These are phyloP conservation scores for Gymnothorax reevesii DNA, from an alignment of 2,797 vertebrate genomes.

Conservation along the genomic window DNA sequence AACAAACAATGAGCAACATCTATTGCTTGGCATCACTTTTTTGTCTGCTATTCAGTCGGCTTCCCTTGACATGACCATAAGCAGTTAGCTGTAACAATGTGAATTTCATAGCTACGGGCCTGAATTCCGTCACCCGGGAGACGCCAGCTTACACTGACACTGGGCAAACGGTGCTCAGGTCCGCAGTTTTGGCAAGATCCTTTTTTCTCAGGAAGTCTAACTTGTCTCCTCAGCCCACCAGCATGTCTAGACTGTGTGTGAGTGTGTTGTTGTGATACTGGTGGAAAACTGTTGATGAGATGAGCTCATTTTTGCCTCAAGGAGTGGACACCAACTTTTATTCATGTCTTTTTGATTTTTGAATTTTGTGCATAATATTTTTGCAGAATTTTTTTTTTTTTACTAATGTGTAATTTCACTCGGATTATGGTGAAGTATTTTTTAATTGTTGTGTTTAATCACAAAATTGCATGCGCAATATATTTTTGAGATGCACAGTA, in stretches of 20 bases:
- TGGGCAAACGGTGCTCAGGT: constrained; percentile 64
- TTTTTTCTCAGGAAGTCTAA: constrained; percentile 3
- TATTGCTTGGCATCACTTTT: constrained; percentile 75
- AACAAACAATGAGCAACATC: constrained; percentile 84
- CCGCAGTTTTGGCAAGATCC: constrained; percentile 43
- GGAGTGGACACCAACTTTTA: neutral
- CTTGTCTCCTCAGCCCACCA: neutral
- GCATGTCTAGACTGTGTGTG: neutral
- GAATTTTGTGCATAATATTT: neutral
- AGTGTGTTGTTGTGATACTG: constrained; percentile 1
- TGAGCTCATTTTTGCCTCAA: neutral
- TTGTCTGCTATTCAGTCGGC: constrained; percentile 78
- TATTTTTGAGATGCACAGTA: neutral
- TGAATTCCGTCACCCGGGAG: constrained; percentile 80
- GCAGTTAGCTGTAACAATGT: constrained; percentile 78
- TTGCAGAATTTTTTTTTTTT: neutral
- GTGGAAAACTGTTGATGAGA: constrained; percentile 5
- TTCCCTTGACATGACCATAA: constrained; percentile 75
- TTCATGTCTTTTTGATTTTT: neutral
- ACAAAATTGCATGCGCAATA: neutral
- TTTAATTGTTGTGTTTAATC: neutral
- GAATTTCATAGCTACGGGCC: constrained; percentile 84
- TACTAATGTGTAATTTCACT: neutral
- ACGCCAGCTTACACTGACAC: constrained; percentile 68
- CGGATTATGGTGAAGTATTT: neutral